A percentile compares a stretch with the other conserved stretches of the same genome.
These are phyloP conservation scores for Ichneumoninae sp. DNA, from an alignment of 2,888 invertebrate genomes.

Conservation along the genomic window DNA sequence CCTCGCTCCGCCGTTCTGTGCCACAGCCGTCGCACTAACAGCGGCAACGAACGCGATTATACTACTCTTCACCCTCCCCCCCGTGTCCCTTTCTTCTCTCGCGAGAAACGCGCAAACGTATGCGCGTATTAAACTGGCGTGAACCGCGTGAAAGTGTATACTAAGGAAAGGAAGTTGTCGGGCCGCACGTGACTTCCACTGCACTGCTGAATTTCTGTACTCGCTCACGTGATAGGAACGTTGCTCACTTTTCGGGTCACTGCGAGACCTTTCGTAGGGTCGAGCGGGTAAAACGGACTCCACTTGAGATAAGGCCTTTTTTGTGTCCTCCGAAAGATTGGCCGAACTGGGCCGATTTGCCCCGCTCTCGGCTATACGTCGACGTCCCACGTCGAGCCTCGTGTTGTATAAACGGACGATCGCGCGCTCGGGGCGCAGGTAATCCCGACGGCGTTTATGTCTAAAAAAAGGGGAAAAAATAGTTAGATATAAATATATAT, in stretches of 20 bases:
- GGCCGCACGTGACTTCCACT: slow-evolving; percentile 33
- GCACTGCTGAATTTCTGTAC: slow-evolving; percentile 23
- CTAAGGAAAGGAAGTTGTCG: not conserved
- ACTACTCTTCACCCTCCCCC: not conserved
- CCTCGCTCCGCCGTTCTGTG: slow-evolving; percentile 26
- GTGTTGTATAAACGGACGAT: not conserved
- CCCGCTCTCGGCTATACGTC: not conserved
- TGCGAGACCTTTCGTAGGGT: not conserved
- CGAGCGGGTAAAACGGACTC: not conserved
- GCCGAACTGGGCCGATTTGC: no score
- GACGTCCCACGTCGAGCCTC: not conserved
- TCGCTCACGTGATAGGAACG: not conserved
- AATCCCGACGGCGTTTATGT: not conserved
- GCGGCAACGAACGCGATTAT: slow-evolving; percentile 26
- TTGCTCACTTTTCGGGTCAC: slow-evolving; percentile 20
- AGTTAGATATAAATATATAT: not conserved
- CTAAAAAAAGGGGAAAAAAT: not conserved
- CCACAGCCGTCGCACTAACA: slow-evolving; percentile 19
- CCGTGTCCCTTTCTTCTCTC: not conserved
- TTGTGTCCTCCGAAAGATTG: no score
- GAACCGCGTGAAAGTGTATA: slow-evolving; percentile 1
- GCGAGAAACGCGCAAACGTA: slow-evolving; percentile 1
- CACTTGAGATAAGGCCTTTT: not conserved
- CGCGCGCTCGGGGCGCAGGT: not conserved
- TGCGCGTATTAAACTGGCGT: slow-evolving; percentile 25